Base-by-base conservation (phyloP, 2,113 vertebrate species). In the Paratilapia polleni region DNA sequence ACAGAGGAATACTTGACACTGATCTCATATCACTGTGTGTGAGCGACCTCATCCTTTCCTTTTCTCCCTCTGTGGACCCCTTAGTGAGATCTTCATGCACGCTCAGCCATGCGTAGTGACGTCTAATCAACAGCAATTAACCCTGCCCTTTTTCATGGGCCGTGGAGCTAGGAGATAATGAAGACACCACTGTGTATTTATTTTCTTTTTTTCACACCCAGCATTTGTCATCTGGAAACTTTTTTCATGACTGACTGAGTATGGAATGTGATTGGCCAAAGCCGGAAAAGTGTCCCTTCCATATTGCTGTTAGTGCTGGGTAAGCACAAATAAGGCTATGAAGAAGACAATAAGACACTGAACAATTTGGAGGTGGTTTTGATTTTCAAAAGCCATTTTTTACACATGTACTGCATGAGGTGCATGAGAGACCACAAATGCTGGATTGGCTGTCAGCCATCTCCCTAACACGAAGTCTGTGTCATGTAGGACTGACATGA, bases 81-180 rank as follows among this genome's bases (percentile, higher is more conserved):
- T 86, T 85, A 64, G 47, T 87, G 82, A 83, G 75, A 87, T 87
- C 80, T 75, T 73, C 74, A 4, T 6, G 84, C 87, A 70, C 79
- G 31, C 87, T 89, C 91, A 88, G 80, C 86, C 89, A 85, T 74
- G 90, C 70, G 22, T 49, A 70, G 85, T 82, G 92, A 91, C 77
- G 84, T 91, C 85, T 91, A 93, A 95, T 95, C 89, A 93, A 86
- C 87, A 85, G 85, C 87, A 92, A 94, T 94, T 94, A 94, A 94
- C 92, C 91, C 87, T 26, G 81, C 84, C 85, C 87, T 80, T 74
- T 60, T 78, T 82, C 85, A 88, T 26, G 20, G 78, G 85, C 82
- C 20, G 31, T 28, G 9, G 34, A 14, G 76, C 88, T 22, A 13
- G 15, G 85, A 90, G 87, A 94, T 92, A 88, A 93, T 91, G 88